Evolutionary conservation across 2,113 vertebrate species (phyloP).

Genomic region (Mobula birostris): DNA sequence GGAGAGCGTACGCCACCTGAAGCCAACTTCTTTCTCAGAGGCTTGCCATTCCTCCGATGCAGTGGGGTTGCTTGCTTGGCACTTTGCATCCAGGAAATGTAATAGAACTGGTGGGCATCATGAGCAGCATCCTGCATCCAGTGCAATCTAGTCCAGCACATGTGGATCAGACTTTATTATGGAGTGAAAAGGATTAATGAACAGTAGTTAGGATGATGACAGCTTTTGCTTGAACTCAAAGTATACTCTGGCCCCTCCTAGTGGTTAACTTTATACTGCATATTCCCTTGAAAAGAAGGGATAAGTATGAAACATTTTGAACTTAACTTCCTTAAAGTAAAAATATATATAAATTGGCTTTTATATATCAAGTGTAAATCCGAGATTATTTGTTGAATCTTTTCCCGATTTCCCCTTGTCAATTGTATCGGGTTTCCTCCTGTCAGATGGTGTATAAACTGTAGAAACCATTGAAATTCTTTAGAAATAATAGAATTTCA

Average conservation of each 20-base stretch:
- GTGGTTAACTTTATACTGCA: constrained; percentile 31
- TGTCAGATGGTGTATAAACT: no score
- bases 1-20: no score
- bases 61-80: no score
- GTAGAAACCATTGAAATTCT: no score
- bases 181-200: not conserved
- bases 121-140: no score
- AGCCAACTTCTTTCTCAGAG: no score
- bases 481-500: constrained; percentile 23
- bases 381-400: not conserved
- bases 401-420: no score
- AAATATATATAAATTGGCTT: not conserved
- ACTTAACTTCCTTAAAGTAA: not conserved
- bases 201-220: not conserved
- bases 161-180: not conserved
- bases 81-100: no score
- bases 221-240: not conserved
- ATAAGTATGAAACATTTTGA: not conserved
- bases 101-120: no score
- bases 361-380: not conserved
- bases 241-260: not conserved
- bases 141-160: no score
- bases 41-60: no score
- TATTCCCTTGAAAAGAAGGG: not conserved
- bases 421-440: no score